A percentile compares a stretch with the other conserved stretches of the same genome.
These are phyloP conservation scores for Trilocha varians DNA, from an alignment of 2,888 invertebrate genomes.

Conservation along the genomic window DNA sequence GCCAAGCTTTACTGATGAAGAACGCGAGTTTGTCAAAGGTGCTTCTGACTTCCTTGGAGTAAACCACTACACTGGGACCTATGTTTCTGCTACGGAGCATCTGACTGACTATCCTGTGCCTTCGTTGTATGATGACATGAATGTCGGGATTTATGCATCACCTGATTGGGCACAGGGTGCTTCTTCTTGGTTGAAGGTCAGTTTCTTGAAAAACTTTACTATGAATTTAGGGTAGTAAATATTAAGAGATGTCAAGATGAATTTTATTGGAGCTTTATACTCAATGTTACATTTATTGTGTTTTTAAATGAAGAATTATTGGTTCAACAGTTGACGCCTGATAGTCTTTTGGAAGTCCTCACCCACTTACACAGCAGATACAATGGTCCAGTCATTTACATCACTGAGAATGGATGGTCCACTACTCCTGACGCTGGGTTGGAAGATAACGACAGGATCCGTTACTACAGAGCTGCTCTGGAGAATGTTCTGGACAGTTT, in stretches of 20 bases:
- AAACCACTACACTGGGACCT: slow-evolving; percentile 76
- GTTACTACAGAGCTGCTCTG: slow-evolving; percentile 53
- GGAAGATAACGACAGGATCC: slow-evolving; percentile 56
- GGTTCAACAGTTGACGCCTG: slow-evolving; percentile 57
- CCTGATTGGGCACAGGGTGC: slow-evolving; percentile 33
- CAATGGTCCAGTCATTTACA: slow-evolving; percentile 65
- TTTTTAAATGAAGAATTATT: too few relatives aligned
- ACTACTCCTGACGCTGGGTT: slow-evolving; percentile 31
- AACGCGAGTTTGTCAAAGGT: slow-evolving; percentile 34
- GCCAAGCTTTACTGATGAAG: slow-evolving; percentile 49
- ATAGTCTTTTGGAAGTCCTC: slow-evolving; percentile 71
- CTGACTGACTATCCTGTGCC: slow-evolving; percentile 21
- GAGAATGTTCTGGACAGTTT: slow-evolving; percentile 50
- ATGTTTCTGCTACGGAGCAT: slow-evolving; percentile 29
- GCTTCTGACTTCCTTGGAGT: slow-evolving; percentile 61
- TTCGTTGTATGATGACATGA: slow-evolving; percentile 30
- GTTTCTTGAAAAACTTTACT: too few relatives aligned
- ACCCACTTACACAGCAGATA: slow-evolving; percentile 61
- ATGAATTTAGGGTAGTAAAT: too few relatives aligned
- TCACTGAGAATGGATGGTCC: slow-evolving; percentile 76
- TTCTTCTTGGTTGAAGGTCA: slow-evolving; percentile 40
- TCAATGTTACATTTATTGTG: too few relatives aligned
- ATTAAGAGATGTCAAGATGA: too few relatives aligned
- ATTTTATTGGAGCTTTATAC: too few relatives aligned
- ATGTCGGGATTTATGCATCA: slow-evolving; percentile 17